These are phyloP conservation scores for Scylla paramamosain DNA, from an alignment of 1,140 invertebrate genomes.

Conservation along the genomic window DNA sequence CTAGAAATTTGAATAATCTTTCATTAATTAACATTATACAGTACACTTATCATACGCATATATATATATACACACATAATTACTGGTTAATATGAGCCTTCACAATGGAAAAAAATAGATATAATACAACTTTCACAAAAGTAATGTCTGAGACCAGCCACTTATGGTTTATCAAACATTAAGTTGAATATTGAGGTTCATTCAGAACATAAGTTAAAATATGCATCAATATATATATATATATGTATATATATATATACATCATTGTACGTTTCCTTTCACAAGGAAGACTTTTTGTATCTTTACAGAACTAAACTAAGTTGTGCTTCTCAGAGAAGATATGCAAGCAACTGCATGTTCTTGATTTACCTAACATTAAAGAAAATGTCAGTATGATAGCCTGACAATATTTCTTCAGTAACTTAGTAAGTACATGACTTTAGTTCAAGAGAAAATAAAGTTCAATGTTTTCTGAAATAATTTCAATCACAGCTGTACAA, in stretches of 20 bases:
- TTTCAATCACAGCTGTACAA: neutral
- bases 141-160: slow-evolving; percentile 3
- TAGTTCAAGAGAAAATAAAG: neutral
- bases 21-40: slow-evolving; percentile 24
- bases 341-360: neutral
- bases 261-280: neutral
- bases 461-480: neutral
- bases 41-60: neutral
- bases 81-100: neutral
- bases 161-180: neutral
- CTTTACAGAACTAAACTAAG: neutral
- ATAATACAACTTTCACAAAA: slow-evolving; percentile 15
- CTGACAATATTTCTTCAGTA: neutral
- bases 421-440: neutral
- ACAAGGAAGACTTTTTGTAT: slow-evolving; percentile 1
- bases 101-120: neutral
- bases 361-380: neutral
- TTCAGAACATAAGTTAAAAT: neutral
- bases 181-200: neutral
- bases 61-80: neutral
- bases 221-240: neutral
- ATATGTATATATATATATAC: neutral
- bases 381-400: neutral
- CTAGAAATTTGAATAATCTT: neutral
- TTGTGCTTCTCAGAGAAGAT: slow-evolving; percentile 1